phyloP scores from a whole-genome alignment of 1,140 invertebrate genomes.

The Oedothorax gibbosus region DNA sequence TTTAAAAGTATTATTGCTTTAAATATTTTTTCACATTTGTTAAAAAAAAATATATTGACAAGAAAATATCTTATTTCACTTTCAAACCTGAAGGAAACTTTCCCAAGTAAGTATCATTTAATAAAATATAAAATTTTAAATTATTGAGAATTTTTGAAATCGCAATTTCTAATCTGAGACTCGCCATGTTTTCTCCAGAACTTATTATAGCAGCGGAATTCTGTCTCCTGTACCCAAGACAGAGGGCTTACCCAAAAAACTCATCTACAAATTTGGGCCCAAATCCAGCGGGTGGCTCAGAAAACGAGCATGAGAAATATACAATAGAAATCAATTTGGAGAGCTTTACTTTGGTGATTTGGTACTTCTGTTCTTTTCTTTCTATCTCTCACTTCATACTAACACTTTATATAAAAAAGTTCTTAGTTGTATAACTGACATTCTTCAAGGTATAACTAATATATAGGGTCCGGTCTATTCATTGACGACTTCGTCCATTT shows the following conservation, averaged over 20 bases:
- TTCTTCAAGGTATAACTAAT: too few species aligned
- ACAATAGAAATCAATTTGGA: slow-evolving; percentile 11
- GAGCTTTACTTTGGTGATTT: slow-evolving; percentile 55
- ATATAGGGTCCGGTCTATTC: too few species aligned
- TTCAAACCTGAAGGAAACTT: too few species aligned
- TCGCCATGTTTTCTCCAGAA: slow-evolving; percentile 65
- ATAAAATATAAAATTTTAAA: not conserved
- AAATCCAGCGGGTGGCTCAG: slow-evolving; percentile 77
- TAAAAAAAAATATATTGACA: too few species aligned
- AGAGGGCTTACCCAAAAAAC: slow-evolving; percentile 72
- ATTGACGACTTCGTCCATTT: too few species aligned
- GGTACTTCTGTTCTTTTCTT: slow-evolving; percentile 36
- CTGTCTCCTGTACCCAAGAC: slow-evolving; percentile 71
- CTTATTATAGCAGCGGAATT: slow-evolving; percentile 72
- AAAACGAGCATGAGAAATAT: slow-evolving; percentile 69
- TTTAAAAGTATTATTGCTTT: too few species aligned
- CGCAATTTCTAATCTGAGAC: not conserved
- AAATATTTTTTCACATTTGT: too few species aligned
- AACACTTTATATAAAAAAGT: not conserved
- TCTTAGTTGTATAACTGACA: too few species aligned
- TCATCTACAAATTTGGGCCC: slow-evolving; percentile 88
- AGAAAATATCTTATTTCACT: too few species aligned
- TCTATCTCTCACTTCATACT: slow-evolving; percentile 27
- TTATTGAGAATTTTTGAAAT: not conserved
- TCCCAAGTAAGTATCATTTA: not conserved